Evolutionary conservation across 2,113 vertebrate species (phyloP), one percentile per base, ranked within the genome.

Genomic region (Stegastes partitus): DNA sequence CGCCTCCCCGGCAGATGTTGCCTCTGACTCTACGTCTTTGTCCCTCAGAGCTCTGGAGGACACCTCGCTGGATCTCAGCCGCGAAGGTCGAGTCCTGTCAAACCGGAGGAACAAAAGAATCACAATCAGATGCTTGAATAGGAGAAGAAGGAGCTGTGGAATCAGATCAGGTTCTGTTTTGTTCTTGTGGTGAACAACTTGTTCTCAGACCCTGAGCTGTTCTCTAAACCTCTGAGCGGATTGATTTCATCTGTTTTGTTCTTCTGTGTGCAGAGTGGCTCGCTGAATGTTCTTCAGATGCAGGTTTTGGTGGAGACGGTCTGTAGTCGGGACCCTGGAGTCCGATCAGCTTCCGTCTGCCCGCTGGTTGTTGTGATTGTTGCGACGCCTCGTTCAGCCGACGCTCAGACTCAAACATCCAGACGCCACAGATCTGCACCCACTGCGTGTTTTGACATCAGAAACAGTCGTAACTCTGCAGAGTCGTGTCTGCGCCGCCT

Each of bases 1-100:
- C 9, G 68, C 71, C 58, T 68, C 68, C 62, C 61, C 39, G 37
- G 66, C 83, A 90, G 81, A 92, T 91, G 90, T 91, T 68, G 44
- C 16, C 54, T 75, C 45, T 65, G 50, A 86, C 68, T 67, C 69
- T 57, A 74, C 11, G 77, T 83, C 85, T 91, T 91, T 83, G 81
- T 91, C 84, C 65, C 81, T 85, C 87, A 80, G 26, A 54, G 8
- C 65, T 15, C 61, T 65, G 54, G 58, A 74, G 51, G 26, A n/a
- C 44, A 81, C 87, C 82, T 81, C 87, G 68, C 54, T 77, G 16
- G 42, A 74, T 73, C 73, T 84, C 21, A 47, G 10, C 69, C 77
- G 21, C 3, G 26, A 0, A 18, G 68, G 83, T 45, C 44, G 11
- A 78, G 37, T 9, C 62, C 62, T 75, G 77, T 50, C 42, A 77